These are phyloP conservation scores for Champsocephalus gunnari DNA, from an alignment of 2,797 vertebrate genomes.

Conservation along the genomic window DNA sequence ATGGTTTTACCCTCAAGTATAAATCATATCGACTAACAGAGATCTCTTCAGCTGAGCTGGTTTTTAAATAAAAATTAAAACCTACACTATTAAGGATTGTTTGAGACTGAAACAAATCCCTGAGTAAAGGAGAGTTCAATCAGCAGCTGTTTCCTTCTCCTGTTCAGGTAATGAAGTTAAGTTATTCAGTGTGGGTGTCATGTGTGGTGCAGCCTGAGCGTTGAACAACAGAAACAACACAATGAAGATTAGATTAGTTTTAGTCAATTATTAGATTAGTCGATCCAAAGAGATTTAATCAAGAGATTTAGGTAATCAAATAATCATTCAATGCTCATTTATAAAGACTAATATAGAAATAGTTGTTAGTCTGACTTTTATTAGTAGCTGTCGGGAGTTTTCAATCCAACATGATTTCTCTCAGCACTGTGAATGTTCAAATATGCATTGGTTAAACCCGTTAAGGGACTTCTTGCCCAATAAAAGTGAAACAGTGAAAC, in stretches of 20 bases:
- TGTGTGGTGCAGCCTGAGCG: not conserved
- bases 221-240: not conserved
- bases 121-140: conserved; percentile 19
- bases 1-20: not conserved
- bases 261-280: not conserved
- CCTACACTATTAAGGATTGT: not conserved
- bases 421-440: not conserved
- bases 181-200: not conserved
- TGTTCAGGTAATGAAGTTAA: conserved; percentile 28
- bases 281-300: not conserved
- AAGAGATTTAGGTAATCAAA: not conserved
- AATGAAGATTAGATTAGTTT: not conserved
- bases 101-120: not conserved
- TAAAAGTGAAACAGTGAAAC: not conserved
- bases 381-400: not conserved
- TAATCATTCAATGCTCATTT: not conserved
- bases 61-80: not conserved
- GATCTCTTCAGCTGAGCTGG: not conserved
- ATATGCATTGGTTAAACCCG: not conserved
- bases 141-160: conserved; percentile 32
- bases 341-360: not conserved
- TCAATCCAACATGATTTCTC: not conserved
- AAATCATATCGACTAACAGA: not conserved
- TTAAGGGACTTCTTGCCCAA: not conserved
- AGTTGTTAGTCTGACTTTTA: not conserved